Evolutionary conservation across 1,140 invertebrate species (phyloP), one percentile per base, ranked within the genome.

Genomic region (Dufourea novaeangliae): DNA sequence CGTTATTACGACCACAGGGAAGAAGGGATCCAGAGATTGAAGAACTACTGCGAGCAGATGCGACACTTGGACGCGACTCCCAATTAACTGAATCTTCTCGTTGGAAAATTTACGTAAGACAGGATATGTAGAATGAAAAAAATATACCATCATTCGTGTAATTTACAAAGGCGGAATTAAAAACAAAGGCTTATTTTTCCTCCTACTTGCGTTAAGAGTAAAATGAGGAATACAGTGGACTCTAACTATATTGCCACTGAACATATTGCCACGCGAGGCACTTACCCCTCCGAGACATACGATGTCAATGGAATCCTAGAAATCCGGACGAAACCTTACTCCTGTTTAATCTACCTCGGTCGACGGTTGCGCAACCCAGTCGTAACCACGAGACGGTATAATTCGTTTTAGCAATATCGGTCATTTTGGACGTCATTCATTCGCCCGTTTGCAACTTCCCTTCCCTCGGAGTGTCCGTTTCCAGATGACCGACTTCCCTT

Each of bases 1-100:
- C 94, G 95, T 73, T 97, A 97, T 87, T 91, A 92, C 20, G 90
- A 91, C 50, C 94, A 96, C 86, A 94, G 97, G 80, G 90, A 93
- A 20, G 91, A 94, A 78, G 96, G 95, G 4, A 94, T 97, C 78
- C 22, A 25, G 1, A 50, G 27, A 11, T 6, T 76, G 64, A 57
- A n/a, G 0, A 27, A 27, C 1, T n/a, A 39, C 25, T 76, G 73
- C 39, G 52, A 69, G 25, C 34, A 20, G 20, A 76, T 69, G 64
- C 29, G 46, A 27, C 73, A 69, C 14, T 25, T 69, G 0, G 14
- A 69, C 6, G 14, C 27, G 12, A n/a, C 2, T 0, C 0, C 3
- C 7, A 32, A 41, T 27, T 68, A 39, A 67, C 0, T 4, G 4
- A 22, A 32, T 10, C 6, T 34, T 57, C n/a, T n/a, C n/a, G n/a